A percentile compares a stretch with the other conserved stretches of the same genome.
Evolutionary conservation across 1,140 invertebrate species (phyloP).

Genomic region (Aethina tumida): DNA sequence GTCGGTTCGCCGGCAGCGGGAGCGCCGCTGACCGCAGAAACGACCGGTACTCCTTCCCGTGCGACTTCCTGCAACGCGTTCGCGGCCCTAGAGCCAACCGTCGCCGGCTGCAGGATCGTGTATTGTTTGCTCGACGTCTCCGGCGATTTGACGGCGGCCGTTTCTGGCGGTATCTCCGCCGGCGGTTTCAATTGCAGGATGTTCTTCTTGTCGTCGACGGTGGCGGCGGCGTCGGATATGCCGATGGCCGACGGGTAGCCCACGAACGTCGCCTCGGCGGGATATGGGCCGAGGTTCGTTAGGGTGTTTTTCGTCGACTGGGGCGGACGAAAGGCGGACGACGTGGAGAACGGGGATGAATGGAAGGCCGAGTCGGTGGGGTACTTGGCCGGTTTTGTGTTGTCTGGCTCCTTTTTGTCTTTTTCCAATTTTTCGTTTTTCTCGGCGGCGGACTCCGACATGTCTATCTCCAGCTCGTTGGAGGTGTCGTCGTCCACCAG

Average conservation of each 20-base stretch:
- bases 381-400: constrained; percentile 31
- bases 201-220: constrained; percentile 36
- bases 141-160: constrained; percentile 35
- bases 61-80: constrained; percentile 67
- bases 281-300: constrained; percentile 47
- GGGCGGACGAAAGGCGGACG: constrained; percentile 66
- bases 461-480: constrained; percentile 68
- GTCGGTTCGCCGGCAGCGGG: constrained; percentile 13
- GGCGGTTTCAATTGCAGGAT: constrained; percentile 17
- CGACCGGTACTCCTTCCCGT: constrained; percentile 52
- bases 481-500: constrained; percentile 69
- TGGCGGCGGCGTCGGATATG: constrained; percentile 30
- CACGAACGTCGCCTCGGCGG: constrained; percentile 52
- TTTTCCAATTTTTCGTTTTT: constrained; percentile 34
- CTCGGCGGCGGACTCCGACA: constrained; percentile 50
- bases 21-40: constrained; percentile 39
- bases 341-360: constrained; percentile 51
- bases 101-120: constrained; percentile 72
- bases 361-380: constrained; percentile 36
- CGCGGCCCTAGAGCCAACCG: constrained; percentile 61
- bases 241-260: constrained; percentile 41
- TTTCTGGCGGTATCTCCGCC: constrained; percentile 13
- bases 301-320: constrained; percentile 31
- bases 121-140: constrained; percentile 54
- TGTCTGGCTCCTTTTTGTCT: constrained; percentile 38